Percentiles rank a stretch among this genome's conserved stretches.
These are phyloP conservation scores for Drosophila mercatorum DNA, from an alignment of 2,888 invertebrate genomes.

Conservation along the genomic window DNA sequence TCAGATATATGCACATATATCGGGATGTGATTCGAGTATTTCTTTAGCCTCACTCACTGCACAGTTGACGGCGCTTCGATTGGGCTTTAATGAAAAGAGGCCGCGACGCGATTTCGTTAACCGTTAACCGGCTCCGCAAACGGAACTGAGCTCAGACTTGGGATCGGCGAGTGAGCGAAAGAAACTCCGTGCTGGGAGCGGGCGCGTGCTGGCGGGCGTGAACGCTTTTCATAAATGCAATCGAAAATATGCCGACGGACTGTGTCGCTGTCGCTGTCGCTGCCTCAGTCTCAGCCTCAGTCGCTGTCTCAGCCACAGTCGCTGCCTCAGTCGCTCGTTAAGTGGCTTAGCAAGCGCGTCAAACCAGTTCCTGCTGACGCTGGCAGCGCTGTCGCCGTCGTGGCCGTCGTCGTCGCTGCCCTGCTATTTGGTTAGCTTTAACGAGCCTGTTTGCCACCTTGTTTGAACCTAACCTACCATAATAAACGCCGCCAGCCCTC, in stretches of 20 bases:
- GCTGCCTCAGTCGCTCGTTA: constrained; percentile 33
- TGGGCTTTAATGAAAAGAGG: constrained; percentile 17
- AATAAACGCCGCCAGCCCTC: constrained; percentile 64
- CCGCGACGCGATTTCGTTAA: constrained; percentile 36
- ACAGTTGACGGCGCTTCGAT: constrained; percentile 39
- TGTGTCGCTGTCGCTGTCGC: constrained; percentile 23
- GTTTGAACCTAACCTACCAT: constrained; percentile 83
- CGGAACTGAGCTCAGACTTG: constrained; percentile 79
- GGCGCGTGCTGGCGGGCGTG: constrained; percentile 71
- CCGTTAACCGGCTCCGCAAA: constrained; percentile 73
- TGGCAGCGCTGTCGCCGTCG: constrained; percentile 29
- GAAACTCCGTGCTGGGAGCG: constrained; percentile 64
- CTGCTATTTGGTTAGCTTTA: constrained; percentile 78
- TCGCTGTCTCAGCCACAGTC: constrained; percentile 22
- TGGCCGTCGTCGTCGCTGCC: constrained; percentile 63
- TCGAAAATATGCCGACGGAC: constrained; percentile 68
- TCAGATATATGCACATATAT: constrained; percentile 1
- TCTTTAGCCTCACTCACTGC: constrained; percentile 24
- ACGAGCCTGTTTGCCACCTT: constrained; percentile 79
- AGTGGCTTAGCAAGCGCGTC: constrained; percentile 41
- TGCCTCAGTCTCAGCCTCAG: constrained; percentile 18
- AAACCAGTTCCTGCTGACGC: constrained; percentile 59
- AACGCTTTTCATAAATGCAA: constrained; percentile 75
- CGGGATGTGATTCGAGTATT: constrained; percentile 13
- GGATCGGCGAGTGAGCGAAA: constrained; percentile 38